Evolutionary conservation across 1,140 invertebrate species (phyloP).

Genomic region (fruit fly (Drosophila melanogaster)): Release_6_plus_ISO1_MT NT_033779.5:22538501-22539000

Average conservation of each 20-base stretch:
- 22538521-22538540: slow-evolving; percentile 32
- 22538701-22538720: slow-evolving; percentile 26
- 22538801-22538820: slow-evolving; percentile 69
- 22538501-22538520: slow-evolving; percentile 68
- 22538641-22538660: slow-evolving; percentile 61
- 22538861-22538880: slow-evolving; percentile 41
- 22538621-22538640: slow-evolving; percentile 65
- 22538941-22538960: slow-evolving; percentile 63
- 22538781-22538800: slow-evolving; percentile 74
- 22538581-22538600: slow-evolving; percentile 67
- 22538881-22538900: slow-evolving; percentile 61
- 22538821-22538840: slow-evolving; percentile 61
- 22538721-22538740: slow-evolving; percentile 65
- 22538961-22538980: slow-evolving; percentile 9
- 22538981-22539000: slow-evolving; percentile 1
- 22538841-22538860: slow-evolving; percentile 47
- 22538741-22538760: slow-evolving; percentile 55
- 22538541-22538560: slow-evolving; percentile 47
- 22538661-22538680: slow-evolving; percentile 47
- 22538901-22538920: slow-evolving; percentile 1
- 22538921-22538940: slow-evolving; percentile 61
- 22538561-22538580: slow-evolving; percentile 73
- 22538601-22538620: slow-evolving; percentile 70
- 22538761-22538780: slow-evolving; percentile 42
- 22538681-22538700: slow-evolving; percentile 69